Percentiles rank a stretch among this genome's conserved stretches.
phyloP scores from a whole-genome alignment of 2,113 vertebrate species.

The Actenoides lindsayi region DNA sequence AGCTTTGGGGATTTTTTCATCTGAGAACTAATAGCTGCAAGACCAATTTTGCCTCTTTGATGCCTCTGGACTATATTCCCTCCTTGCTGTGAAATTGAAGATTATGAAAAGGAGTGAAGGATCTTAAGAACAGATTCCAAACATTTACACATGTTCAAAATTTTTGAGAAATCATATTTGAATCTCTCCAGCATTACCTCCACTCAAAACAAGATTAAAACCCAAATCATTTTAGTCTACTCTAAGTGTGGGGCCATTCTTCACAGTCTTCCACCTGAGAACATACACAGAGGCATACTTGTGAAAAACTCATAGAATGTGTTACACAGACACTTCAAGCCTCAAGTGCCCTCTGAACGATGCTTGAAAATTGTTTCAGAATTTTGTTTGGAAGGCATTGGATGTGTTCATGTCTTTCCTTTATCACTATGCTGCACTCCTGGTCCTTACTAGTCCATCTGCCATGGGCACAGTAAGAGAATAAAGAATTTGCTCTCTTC shows the following conservation, averaged over 20 bases:
- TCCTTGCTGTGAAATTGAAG: background rate
- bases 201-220: background rate
- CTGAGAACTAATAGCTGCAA: background rate
- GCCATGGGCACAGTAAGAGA: background rate
- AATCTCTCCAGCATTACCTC: background rate
- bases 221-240: background rate
- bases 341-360: background rate
- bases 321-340: background rate
- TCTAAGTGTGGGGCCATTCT: background rate
- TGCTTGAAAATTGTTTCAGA: background rate
- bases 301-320: background rate
- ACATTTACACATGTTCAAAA: background rate
- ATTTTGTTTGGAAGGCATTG: background rate
- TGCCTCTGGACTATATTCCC: background rate
- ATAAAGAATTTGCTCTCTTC: background rate
- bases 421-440: background rate
- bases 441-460: background rate
- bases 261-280: background rate
- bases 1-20: background rate
- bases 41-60: background rate
- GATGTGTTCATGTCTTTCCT: background rate
- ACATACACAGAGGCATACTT: too few relatives aligned
- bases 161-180: background rate
- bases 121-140: background rate
- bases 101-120: background rate